Base-by-base conservation (phyloP, 2,888 invertebrate genomes). In the Cataglyphis albicans region DNA sequence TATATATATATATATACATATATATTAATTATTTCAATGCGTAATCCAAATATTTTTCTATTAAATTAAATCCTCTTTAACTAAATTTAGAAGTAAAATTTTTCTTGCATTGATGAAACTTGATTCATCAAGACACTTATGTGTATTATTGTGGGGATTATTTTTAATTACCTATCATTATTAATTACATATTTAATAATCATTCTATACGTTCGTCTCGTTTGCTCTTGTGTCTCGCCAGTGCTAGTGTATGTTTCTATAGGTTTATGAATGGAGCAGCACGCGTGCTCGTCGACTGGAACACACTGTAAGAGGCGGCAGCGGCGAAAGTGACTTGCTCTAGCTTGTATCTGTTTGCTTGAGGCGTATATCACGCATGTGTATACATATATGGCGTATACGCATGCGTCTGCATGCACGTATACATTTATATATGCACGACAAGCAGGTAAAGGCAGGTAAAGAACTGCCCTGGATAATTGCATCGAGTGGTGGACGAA, bases 251-350 rank as follows among this genome's bases (percentile, higher is more conserved):
- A 70, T 82, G 85, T 64, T 83, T 85, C 82, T 80, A 86, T 90
- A 87, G 86, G 76, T 93, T 93, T 91, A 93, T 93, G 93, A 93
- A 93, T 93, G 93, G 89, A 90, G 89, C 86, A 90, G 92, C 89
- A 91, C 91, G 91, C 92, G 92, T 92, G 92, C 89, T 88, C 92
- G 91, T 90, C 90, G 84, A 92, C 91, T 92, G 92, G 91, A 92
- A 92, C 90, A 89, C 35, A 10, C 88, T 86, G 72, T 72, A 72
- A 80, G 89, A 88, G 88, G 87, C 89, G 70, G 85, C 89, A 90
- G 91, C 92, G 90, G 92, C 92, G 92, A 92, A 92, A 92, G 92
- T 92, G 92, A 91, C 91, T 91, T 89, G 91, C 87, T 91, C 91
- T 89, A 88, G 83, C 84, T 84, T 84, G 86, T 76, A 89, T 87